Evolutionary conservation across 2,113 vertebrate genomes (phyloP).

Genomic region (Echinops telfairi): DNA sequence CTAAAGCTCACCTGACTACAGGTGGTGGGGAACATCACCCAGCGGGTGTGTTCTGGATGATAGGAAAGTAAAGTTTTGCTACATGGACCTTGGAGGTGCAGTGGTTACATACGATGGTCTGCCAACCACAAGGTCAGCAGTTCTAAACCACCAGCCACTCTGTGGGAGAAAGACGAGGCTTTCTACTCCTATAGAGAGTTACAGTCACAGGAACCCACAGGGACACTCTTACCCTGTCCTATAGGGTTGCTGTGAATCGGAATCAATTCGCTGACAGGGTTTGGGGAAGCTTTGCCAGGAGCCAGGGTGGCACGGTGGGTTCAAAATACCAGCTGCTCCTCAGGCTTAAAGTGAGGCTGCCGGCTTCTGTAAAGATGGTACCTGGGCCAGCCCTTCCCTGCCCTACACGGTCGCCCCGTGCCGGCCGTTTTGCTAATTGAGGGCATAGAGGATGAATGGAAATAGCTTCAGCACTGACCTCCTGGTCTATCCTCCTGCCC

Average conservation of each 20-base stretch:
- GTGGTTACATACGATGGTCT: neutral
- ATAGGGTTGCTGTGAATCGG: too few species aligned
- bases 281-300: too few species aligned
- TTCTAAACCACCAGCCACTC: neutral
- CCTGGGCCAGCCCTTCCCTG: too few species aligned
- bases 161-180: neutral
- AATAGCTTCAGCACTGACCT: neutral
- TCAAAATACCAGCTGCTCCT: too few species aligned
- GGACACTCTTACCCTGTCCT: too few species aligned
- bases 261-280: too few species aligned
- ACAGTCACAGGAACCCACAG: neutral
- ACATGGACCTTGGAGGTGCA: neutral
- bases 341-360: too few species aligned
- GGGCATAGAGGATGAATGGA: too few species aligned
- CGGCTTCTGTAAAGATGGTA: too few species aligned
- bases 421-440: too few species aligned
- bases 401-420: too few species aligned
- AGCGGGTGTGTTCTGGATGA: neutral
- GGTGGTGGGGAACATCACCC: neutral
- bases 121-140: neutral
- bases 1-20: neutral
- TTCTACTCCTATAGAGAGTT: neutral
- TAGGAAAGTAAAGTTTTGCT: neutral
- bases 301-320: too few species aligned
- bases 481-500: neutral